A percentile compares a stretch with the other conserved stretches of the same genome.
Evolutionary conservation across 2,113 vertebrate genomes (phyloP).

Genomic region (Amazona guildingii): DNA sequence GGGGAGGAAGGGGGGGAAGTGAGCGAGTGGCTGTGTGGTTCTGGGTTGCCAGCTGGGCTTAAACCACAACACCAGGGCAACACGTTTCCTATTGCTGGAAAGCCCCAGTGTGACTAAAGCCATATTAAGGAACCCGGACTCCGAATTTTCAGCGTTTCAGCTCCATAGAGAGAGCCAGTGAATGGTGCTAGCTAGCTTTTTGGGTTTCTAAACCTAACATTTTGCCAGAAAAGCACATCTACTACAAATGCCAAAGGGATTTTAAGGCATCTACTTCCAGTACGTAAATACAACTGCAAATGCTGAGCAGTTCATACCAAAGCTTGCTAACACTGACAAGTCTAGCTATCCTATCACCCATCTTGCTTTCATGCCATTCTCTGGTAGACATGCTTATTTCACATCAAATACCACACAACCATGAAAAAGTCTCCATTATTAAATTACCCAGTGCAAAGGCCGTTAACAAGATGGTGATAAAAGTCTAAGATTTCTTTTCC

Average conservation of each 20-base stretch:
- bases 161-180: background rate
- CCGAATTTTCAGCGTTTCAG: background rate
- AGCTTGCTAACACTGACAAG: background rate
- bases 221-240: background rate
- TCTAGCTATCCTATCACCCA: background rate
- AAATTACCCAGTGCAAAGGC: background rate
- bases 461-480: background rate
- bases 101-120: accelerated
- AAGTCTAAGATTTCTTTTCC: background rate
- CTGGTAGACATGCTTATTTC: background rate
- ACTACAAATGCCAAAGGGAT: background rate
- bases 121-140: background rate
- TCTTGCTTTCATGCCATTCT: background rate
- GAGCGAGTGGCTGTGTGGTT: no score
- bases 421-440: background rate
- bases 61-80: background rate
- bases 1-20: no score
- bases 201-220: background rate
- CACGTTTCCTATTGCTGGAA: background rate
- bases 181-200: background rate
- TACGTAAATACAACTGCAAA: background rate
- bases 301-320: background rate
- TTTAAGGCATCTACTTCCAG: background rate
- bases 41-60: no score
- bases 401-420: background rate